Base-by-base conservation (phyloP, 2,888 invertebrate genomes). In the Nowickia ferox region DNA sequence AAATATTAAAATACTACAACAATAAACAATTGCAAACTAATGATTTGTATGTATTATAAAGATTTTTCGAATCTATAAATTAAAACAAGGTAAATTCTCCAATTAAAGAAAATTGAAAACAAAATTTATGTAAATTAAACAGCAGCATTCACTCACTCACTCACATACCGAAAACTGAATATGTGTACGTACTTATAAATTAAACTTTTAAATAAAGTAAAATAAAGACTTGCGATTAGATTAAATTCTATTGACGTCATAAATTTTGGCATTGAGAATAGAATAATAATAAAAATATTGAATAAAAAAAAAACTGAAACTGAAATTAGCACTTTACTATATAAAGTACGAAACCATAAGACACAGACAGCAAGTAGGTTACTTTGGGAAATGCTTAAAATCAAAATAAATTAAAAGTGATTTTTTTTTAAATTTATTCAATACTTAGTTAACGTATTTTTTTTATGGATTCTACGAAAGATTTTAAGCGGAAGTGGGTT, bases 241-340 rank as follows among this genome's bases (percentile, higher is more conserved):
- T 82, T 83, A 65, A 48, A 57, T 65, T 76, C 71, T 63, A 77
- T 71, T 83, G 82, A 77, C 82, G 82, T 83, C 76, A 82, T 63
- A 69, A 63, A 63, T 76, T 82, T 71, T 76, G 69, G 76, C 82
- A 77, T 77, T 83, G 82, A 75, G 44, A 53, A 65, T 10, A 10
- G 22, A 17, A 42, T 22, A 44, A 15, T 6, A 30, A 30, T 30
- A 30, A 30, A 30, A 30, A 30, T 30, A 30, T 30, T 30, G 30
- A 30, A 30, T 30, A 30, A 30, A 30, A 30, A 30, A 30, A 22
- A 22, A 38, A 48, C 9, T 66, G 5, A 30, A 65, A 79, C 15
- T 46, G 13, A 53, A 78, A 53, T 78, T 69, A 61, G 69, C 69
- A 78, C 65, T 76, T 66, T 55, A 69, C 9, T 51, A 10, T 17